phyloP scores from a whole-genome alignment of 1,140 invertebrate genomes.

The Metopolophium dirhodum region DNA sequence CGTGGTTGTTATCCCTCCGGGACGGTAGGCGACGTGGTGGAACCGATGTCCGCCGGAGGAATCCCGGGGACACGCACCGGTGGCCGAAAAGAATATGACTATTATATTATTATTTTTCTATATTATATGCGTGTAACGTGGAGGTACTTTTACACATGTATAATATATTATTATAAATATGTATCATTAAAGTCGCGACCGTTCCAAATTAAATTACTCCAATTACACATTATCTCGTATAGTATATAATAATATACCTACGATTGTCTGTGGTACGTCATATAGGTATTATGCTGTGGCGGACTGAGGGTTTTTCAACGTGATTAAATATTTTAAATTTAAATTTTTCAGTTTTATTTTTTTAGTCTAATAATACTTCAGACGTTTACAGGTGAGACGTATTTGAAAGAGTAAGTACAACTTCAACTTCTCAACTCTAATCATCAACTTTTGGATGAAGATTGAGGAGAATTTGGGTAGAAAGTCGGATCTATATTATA shows the following conservation, averaged over 20 bases:
- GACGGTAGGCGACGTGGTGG: not conserved
- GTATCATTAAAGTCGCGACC: not conserved
- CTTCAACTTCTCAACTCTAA: no score
- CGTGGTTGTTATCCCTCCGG: not conserved
- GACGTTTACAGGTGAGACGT: no score
- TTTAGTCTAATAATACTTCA: no score
- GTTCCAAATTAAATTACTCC: slow-evolving; percentile 19
- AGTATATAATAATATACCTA: not conserved
- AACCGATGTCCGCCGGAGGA: slow-evolving; percentile 24
- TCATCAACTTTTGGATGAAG: no score
- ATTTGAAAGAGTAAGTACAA: no score
- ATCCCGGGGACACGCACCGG: slow-evolving; percentile 31
- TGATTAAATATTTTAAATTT: no score
- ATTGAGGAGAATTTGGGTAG: no score
- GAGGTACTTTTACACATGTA: not conserved
- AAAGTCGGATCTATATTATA: no score
- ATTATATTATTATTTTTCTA: not conserved
- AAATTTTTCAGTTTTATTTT: no score
- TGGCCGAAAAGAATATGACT: slow-evolving; percentile 10
- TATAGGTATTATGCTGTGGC: no score
- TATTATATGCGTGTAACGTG: not conserved
- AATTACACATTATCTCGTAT: not conserved
- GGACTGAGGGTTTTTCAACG: no score
- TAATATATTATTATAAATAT: not conserved
- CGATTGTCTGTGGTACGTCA: not conserved